Evolutionary conservation across 2,888 invertebrate species (phyloP).

Genomic region (Leptinotarsa haldemani): DNA sequence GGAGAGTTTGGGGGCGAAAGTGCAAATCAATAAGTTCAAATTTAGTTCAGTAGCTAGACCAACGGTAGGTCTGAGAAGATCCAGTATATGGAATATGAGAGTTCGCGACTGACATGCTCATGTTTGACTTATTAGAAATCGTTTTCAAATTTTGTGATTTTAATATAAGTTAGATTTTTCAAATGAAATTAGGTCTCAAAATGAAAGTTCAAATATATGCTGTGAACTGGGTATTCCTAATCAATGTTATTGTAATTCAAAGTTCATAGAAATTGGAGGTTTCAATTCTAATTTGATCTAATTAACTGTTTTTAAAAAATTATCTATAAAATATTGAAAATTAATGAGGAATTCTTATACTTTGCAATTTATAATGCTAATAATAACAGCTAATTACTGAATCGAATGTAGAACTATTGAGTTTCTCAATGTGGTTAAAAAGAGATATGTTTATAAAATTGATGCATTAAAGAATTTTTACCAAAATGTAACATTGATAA

Average conservation of each 20-base stretch:
- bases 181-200: constrained; percentile 1
- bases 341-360: too few relatives aligned
- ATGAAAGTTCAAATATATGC: background rate
- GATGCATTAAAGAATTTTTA: too few relatives aligned
- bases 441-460: too few relatives aligned
- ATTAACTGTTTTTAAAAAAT: background rate
- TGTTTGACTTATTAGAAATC: constrained; percentile 17
- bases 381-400: too few relatives aligned
- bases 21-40: constrained; percentile 79
- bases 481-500: too few relatives aligned
- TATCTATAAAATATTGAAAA: background rate
- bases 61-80: constrained; percentile 86
- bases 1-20: constrained; percentile 69
- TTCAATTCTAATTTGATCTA: background rate
- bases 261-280: background rate
- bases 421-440: too few relatives aligned
- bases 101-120: constrained; percentile 76
- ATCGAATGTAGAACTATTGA: too few relatives aligned
- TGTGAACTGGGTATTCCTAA: background rate
- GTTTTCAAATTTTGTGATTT: constrained; percentile 42
- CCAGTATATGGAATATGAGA: constrained; percentile 90
- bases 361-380: too few relatives aligned
- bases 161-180: constrained; percentile 30
- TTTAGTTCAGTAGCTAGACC: constrained; percentile 91
- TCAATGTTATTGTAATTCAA: background rate